phyloP scores from a whole-genome alignment of 2,797 vertebrate genomes.

The Luscinia megarhynchos region DNA sequence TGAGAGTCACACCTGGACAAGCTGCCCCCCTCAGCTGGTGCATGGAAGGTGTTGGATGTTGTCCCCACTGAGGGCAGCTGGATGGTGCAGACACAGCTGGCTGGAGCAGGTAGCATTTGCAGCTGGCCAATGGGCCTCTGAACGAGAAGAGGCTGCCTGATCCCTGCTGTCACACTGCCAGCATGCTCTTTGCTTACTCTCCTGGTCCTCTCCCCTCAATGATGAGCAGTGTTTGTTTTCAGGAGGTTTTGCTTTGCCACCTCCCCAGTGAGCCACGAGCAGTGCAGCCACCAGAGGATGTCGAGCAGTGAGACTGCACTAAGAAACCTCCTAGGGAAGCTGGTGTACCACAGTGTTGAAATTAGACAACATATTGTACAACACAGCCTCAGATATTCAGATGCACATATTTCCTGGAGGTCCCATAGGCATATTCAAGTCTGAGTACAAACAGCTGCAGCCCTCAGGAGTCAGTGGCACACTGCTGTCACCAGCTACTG shows the following conservation, averaged over 20 bases:
- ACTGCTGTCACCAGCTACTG: constrained; percentile 39
- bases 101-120: background rate
- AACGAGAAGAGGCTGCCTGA: background rate
- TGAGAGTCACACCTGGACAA: accelerated
- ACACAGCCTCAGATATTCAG: constrained; percentile 24
- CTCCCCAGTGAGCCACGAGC: background rate
- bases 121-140: background rate
- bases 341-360: background rate
- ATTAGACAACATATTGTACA: constrained; percentile 60
- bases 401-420: constrained; percentile 3
- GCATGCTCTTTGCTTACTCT: background rate
- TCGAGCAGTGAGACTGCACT: background rate
- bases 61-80: accelerated
- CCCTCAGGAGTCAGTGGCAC: background rate
- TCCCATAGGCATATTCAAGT: background rate
- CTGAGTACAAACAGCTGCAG: constrained; percentile 43
- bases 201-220: background rate
- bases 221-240: background rate
- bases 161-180: background rate
- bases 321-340: constrained; percentile 36
- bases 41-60: background rate
- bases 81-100: background rate
- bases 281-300: background rate
- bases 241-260: background rate
- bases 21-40: background rate